Base-by-base conservation (phyloP, 1,140 invertebrate genomes). In the Calliphora vicina region DNA sequence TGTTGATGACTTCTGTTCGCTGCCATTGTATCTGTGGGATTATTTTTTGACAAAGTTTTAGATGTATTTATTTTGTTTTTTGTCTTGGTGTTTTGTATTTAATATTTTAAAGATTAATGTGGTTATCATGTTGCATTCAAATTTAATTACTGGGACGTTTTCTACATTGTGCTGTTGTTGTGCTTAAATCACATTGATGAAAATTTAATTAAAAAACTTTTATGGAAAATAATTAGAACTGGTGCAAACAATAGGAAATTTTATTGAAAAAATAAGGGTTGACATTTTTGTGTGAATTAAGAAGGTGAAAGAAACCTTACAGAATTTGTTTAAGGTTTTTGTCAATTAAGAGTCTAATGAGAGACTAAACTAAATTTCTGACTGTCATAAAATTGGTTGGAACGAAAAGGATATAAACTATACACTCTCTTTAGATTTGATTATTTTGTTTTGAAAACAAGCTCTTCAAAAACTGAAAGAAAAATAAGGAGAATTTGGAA, bases 21-120 rank as follows among this genome's bases (percentile, higher is more conserved):
- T 15, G 50, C 0, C 15, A n/a, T 57, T 57, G 50, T 57, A 57
- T 57, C 50, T n/a, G 15, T 57, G 50, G 50, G 50, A 57, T 57
- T 57, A 57, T 57, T 57, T 57, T 57, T 17, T 57, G 50, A 15
- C 35, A 57, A 57, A 57, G 50, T 57, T 57, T 57, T 6, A n/a
- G 50, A 57, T 57, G 15, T 57, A n/a, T n/a, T 45, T 45, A 12
- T 1, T n/a, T 57, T 57, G 15, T 57, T 6, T 57, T 57, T 26
- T 25, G 71, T 72, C 10, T 27, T 72, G 71, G 4, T 73, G 23
- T 35, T 35, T 26, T 73, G 71, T 26, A 73, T 26, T 73, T 73
- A 73, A 26, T 73, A 73, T 20, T 26, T 73, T 73, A 26, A 26
- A 29, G 71, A 73, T 73, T 73, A 73, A 73, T 73, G 71, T 73